A percentile compares a stretch with the other conserved stretches of the same genome.
Evolutionary conservation across 2,888 invertebrate genomes (phyloP).

Genomic region (Machimus rusticus): DNA sequence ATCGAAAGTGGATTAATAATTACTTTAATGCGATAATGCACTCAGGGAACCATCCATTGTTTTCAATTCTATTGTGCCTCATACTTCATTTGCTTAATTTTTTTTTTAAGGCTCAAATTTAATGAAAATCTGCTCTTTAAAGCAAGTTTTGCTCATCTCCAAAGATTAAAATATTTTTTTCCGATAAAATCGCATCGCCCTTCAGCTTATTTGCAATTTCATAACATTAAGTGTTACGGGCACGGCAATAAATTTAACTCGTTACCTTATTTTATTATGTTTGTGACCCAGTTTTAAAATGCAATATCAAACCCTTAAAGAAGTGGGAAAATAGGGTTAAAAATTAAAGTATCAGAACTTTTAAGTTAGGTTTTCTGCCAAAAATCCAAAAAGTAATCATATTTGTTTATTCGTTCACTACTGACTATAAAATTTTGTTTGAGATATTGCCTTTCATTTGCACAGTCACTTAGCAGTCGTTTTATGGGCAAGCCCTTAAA

Average conservation of each 20-base stretch:
- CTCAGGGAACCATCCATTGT: neutral
- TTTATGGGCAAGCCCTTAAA: neutral
- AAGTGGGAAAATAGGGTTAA: neutral
- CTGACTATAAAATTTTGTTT: neutral
- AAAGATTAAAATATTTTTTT: neutral
- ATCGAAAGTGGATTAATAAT: constrained; percentile 18
- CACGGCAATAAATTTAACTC: neutral
- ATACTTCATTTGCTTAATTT: neutral
- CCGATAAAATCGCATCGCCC: neutral
- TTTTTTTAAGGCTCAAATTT: neutral
- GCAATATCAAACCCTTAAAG: neutral
- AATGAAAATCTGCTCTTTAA: neutral
- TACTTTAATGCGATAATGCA: constrained; percentile 11
- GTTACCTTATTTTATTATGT: neutral
- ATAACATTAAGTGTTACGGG: neutral
- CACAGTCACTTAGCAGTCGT: neutral
- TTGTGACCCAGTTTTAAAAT: neutral
- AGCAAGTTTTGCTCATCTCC: neutral
- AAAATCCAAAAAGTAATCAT: neutral
- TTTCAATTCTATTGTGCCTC: neutral
- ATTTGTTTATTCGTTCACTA: neutral
- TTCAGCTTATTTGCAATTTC: neutral
- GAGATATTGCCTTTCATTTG: neutral
- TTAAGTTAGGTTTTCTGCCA: too few relatives aligned
- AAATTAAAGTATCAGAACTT: neutral